Evolutionary conservation across 1,140 invertebrate species (phyloP), one percentile per base, ranked within the genome.

Genomic region (Heliconius melpomene): DNA sequence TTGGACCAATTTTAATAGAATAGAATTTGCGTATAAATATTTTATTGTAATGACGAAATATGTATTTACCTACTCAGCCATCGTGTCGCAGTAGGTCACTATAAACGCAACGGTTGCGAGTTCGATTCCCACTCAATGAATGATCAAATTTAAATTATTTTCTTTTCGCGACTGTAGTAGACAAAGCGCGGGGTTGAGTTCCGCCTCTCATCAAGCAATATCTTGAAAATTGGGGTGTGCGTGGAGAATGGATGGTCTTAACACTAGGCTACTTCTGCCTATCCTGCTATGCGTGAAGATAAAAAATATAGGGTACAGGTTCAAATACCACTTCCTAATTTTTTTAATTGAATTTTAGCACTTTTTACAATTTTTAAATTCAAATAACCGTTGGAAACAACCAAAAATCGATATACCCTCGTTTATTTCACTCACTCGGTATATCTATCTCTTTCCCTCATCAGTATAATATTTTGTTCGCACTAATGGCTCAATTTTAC

Each of bases 401-500:
- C 20, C n/a, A 57, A 23, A 57, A 57, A 57, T 23, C n/a, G n/a
- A 57, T 23, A 23, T 57, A 23, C 54, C 54, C n/a, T 9, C 54
- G 7, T 23, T n/a, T 26, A 26, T 66, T 9, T 66, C 60, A 6
- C 23, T 66, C 26, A 11, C 60, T 26, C 60, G 26, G 20, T 23
- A 9, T 16, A 26, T 26, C 23, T 26, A 11, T 66, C 60, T 66
- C 23, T 66, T 7, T 66, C 26, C 9, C 23, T 66, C 60, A 5
- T 16, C 60, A 29, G 60, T 66, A 18, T 66, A 66, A 66, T 66
- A 66, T 29, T 60, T 60, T 23, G 54, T 23, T 23, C 60, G 5
- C 60, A 26, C 9, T 66, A 66, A 66, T 66, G 60, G 60, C 26
- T 29, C 60, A 66, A 66, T 66, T 66, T 66, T 29, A 66, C 60